Evolutionary conservation across 2,888 invertebrate genomes (phyloP), one percentile per base, ranked within the genome.

Genomic region (Biston betularia): DNA sequence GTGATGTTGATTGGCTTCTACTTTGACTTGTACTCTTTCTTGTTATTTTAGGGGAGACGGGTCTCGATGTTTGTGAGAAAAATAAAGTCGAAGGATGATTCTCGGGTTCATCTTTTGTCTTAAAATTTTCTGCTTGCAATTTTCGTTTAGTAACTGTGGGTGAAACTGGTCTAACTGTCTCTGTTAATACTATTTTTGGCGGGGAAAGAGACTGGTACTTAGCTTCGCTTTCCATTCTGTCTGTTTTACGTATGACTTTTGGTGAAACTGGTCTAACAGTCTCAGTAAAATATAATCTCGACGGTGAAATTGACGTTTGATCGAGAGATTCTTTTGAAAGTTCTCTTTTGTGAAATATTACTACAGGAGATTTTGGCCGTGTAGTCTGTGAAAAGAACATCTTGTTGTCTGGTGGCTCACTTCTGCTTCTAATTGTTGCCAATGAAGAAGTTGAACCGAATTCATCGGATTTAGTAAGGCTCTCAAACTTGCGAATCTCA

Each of bases 391-490:
- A 94, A 84, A 91, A 94, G 75, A 89, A 89, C 11, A 94, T 85
- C 84, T 94, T 95, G 67, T 94, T 90, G 3, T 80, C 80, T 2
- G 96, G 95, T 15, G 96, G 96, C 76, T 96, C 96, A 83, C 96
- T 96, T 69, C 89, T 93, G 79, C 96, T 96, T 75, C 96, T 90
- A 44, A 94, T 90, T 76, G 90, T 89, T 24, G 94, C 92, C 65
- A 94, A 82, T 42, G 94, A 94, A n/a, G 90, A 89, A 34, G 80
- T 82, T 9, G 93, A 93, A 34, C 93, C 93, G 78, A 90, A 92
- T 68, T 90, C 89, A 71, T 88, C 83, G 72, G 79, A 81, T 77
- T 91, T 89, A 35, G 87, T 83, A 67, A 94, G 82, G 73, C 93
- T 94, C 59, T 93, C 92, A 73, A 93, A 95, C 79, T 91, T 95